Percentiles rank a stretch among this genome's conserved stretches.
Conservation (phyloP, 1,140 invertebrate genomes). For the Leptinotarsa lineolata region DNA sequence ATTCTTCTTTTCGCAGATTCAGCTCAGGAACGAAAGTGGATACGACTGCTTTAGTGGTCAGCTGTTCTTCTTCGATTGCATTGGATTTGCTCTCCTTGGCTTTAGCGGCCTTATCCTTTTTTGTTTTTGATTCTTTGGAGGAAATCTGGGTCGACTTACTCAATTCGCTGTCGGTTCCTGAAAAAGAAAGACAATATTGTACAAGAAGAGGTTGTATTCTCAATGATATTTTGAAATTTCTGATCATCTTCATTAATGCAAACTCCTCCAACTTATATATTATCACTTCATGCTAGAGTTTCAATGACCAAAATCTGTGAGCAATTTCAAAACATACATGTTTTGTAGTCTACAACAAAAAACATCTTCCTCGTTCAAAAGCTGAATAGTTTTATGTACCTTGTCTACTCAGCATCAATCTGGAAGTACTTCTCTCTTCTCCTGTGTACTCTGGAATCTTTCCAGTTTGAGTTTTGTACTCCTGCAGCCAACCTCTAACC, state of each 20-base stretch:
- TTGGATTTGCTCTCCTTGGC: constrained; percentile 60
- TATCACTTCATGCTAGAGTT: too few species aligned
- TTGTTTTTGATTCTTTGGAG: constrained; percentile 77
- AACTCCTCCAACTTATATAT: background rate
- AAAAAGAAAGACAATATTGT: too few species aligned
- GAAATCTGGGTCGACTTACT: constrained; percentile 77
- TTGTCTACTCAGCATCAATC: constrained; percentile 78
- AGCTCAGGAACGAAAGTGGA: constrained; percentile 65
- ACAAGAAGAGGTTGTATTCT: too few species aligned
- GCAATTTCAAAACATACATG: too few species aligned
- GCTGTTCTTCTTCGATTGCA: constrained; percentile 62
- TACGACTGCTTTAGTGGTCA: constrained; percentile 59
- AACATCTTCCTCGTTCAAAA: too few species aligned
- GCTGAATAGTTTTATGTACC: constrained; percentile 53
- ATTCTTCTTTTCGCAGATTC: constrained; percentile 66
- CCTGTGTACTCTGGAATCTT: constrained; percentile 90
- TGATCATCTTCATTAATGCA: too few species aligned
- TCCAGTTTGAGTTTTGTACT: constrained; percentile 77
- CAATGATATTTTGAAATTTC: too few species aligned
- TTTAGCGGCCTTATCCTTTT: constrained; percentile 68
- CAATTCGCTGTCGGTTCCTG: constrained; percentile 71
- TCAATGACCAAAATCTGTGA: too few species aligned
- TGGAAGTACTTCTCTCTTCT: constrained; percentile 86
- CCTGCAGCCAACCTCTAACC: constrained; percentile 82
- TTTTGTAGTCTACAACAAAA: too few species aligned